These are phyloP conservation scores for Oncorhynchus nerka DNA, from an alignment of 2,113 vertebrate species.

Conservation along the genomic window DNA sequence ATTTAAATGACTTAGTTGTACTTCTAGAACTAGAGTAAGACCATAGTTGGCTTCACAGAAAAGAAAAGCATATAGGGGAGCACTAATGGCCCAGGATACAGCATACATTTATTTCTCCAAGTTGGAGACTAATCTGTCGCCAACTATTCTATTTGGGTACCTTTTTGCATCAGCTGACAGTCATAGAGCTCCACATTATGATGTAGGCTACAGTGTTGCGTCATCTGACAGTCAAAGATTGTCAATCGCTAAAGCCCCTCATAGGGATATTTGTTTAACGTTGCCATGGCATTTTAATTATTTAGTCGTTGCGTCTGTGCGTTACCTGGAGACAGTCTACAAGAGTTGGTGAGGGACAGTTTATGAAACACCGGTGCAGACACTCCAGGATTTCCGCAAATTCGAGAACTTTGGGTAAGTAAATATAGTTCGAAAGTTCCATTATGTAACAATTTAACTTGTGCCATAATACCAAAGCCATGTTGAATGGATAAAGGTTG, in stretches of 20 bases:
- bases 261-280: neutral
- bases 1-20: too few relatives aligned
- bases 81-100: too few relatives aligned
- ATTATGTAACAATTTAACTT: neutral
- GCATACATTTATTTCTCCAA: too few relatives aligned
- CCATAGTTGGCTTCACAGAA: too few relatives aligned
- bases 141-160: neutral
- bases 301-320: slow-evolving; percentile 28
- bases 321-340: slow-evolving; percentile 61
- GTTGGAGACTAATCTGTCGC: too few relatives aligned
- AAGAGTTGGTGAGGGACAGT: slow-evolving; percentile 11
- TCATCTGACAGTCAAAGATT: neutral
- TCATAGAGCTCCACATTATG: too few relatives aligned
- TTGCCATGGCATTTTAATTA: slow-evolving; percentile 29
- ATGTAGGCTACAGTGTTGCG: neutral
- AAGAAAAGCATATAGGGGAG: too few relatives aligned
- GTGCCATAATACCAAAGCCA: too few relatives aligned
- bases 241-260: neutral
- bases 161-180: too few relatives aligned
- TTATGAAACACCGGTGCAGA: neutral
- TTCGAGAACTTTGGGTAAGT: slow-evolving; percentile 49
- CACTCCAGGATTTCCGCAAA: neutral
- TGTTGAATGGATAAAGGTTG: too few relatives aligned
- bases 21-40: too few relatives aligned
- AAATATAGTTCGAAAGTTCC: neutral